Conservation (phyloP, 2,797 vertebrate genomes). For the Amphiprion clarkii region DNA sequence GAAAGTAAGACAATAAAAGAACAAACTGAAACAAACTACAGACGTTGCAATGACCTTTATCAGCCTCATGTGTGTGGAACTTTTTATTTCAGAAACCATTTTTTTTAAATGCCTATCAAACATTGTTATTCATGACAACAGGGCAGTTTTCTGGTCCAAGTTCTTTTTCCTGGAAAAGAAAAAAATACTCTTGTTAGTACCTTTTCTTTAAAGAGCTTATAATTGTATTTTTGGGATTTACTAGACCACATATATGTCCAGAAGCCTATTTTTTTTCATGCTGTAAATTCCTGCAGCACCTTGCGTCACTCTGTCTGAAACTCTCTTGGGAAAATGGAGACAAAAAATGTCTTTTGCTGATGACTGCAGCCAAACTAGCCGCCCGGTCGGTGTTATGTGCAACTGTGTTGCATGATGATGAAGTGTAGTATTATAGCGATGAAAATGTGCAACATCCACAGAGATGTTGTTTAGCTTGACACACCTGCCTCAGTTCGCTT, state of each 20-base stretch:
- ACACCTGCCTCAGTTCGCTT: constrained; percentile 86
- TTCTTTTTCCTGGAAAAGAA: constrained; percentile 69
- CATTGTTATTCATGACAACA: not conserved
- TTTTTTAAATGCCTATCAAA: constrained; percentile 31
- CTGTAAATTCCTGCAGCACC: too few relatives aligned
- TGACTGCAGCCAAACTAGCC: too few relatives aligned
- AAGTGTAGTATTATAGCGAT: not conserved
- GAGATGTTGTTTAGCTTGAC: not conserved
- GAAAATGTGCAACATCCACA: not conserved
- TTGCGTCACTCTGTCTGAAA: too few relatives aligned
- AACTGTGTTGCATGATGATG: too few relatives aligned
- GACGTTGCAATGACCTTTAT: constrained; percentile 20
- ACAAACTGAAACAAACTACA: constrained; percentile 74
- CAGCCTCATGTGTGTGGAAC: constrained; percentile 26
- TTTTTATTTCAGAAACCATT: not conserved
- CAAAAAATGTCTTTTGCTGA: too few relatives aligned
- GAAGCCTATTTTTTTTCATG: too few relatives aligned
- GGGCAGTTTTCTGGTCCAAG: constrained; percentile 17
- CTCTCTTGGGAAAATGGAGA: too few relatives aligned
- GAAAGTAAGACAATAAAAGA: constrained; percentile 78
- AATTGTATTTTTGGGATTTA: too few relatives aligned
- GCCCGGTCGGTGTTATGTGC: too few relatives aligned
- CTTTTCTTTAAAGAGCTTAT: not conserved
- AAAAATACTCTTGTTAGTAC: constrained; percentile 1
- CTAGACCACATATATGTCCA: too few relatives aligned